Evolutionary conservation across 2,888 invertebrate species (phyloP).

Genomic region (Caenorhabditis virilis): DNA sequence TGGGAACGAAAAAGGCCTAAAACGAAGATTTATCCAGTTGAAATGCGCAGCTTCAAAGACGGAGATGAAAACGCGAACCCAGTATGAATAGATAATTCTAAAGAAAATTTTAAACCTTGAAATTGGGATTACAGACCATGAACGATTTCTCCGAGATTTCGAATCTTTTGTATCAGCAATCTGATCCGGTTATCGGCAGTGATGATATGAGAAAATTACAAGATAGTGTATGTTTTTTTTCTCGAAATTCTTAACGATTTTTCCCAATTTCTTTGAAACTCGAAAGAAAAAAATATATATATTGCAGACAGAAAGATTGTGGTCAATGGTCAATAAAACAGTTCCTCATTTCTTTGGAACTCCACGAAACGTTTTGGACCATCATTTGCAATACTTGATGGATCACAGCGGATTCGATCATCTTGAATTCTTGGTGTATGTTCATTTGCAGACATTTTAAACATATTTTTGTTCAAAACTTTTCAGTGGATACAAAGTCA

Average conservation of each 20-base stretch:
- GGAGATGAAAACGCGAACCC: slow-evolving; percentile 23
- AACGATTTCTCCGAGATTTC: too few species aligned
- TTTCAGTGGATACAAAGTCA: slow-evolving; percentile 10
- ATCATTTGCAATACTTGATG: slow-evolving; percentile 3
- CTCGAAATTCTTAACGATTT: too few species aligned
- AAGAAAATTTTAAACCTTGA: not conserved
- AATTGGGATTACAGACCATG: too few species aligned
- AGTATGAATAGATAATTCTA: not conserved
- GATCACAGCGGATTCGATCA: not conserved
- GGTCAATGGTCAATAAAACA: not conserved
- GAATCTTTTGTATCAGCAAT: too few species aligned
- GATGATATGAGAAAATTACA: too few species aligned
- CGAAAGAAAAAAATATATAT: too few species aligned
- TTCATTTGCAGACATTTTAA: not conserved
- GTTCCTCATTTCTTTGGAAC: not conserved
- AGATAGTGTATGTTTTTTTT: too few species aligned
- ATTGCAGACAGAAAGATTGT: not conserved
- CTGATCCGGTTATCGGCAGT: too few species aligned
- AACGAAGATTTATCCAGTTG: not conserved
- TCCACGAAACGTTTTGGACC: not conserved
- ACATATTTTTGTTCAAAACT: not conserved
- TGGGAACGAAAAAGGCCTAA: not conserved
- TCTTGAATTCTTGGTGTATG: slow-evolving; percentile 10
- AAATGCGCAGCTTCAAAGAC: not conserved
- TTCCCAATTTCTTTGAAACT: too few species aligned